These are phyloP conservation scores for Daubentonia madagascariensis DNA, from an alignment of 2,113 vertebrate genomes.

Conservation along the genomic window DNA sequence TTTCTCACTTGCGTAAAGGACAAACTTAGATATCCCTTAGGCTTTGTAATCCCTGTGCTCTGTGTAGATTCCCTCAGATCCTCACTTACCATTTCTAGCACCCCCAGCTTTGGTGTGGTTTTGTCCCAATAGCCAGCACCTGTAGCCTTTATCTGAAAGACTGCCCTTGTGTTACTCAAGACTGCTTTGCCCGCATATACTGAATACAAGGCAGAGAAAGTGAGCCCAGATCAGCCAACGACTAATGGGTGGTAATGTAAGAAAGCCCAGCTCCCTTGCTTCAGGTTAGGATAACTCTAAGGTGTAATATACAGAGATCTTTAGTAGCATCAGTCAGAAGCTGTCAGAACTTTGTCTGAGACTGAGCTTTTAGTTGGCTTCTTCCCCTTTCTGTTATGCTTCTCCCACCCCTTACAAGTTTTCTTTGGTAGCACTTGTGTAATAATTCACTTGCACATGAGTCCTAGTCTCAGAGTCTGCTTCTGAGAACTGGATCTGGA, in stretches of 20 bases:
- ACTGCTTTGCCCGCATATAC: background rate
- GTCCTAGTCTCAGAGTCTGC: background rate
- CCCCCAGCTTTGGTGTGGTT: background rate
- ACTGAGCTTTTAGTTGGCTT: background rate
- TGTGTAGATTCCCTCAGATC: background rate
- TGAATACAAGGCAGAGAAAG: background rate
- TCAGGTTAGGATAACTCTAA: background rate
- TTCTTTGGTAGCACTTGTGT: background rate
- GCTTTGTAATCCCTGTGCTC: background rate
- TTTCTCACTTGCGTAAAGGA: background rate
- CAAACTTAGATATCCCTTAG: background rate
- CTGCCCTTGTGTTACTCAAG: background rate
- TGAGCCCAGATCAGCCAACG: background rate
- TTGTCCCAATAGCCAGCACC: background rate
- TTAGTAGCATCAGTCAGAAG: background rate
- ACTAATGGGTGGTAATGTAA: background rate
- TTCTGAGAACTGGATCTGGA: background rate
- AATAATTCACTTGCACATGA: background rate
- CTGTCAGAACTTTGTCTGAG: background rate
- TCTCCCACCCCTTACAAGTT: background rate
- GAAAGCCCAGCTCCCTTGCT: background rate
- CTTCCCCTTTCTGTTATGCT: background rate
- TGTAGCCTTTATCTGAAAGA: background rate
- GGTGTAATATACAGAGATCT: background rate
- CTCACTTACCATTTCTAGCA: background rate